Evolutionary conservation across 1,140 invertebrate genomes (phyloP).

Genomic region (Metaphire vulgaris): DNA sequence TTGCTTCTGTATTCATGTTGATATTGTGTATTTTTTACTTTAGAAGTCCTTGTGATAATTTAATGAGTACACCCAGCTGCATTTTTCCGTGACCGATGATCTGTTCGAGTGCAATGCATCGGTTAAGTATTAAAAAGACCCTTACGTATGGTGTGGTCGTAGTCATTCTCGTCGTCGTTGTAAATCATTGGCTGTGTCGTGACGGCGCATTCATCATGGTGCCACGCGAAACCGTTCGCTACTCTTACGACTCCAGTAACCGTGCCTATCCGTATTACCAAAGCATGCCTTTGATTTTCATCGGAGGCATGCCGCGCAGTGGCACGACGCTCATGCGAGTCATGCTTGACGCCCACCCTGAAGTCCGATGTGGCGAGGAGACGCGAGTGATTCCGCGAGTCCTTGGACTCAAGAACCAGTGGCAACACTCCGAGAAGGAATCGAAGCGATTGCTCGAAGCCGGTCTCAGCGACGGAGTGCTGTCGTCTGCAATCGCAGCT

Average conservation of each 20-base stretch:
- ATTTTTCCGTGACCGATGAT: too few species aligned
- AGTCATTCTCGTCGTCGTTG: neutral
- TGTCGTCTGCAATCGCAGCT: constrained; percentile 88
- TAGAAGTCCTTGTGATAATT: too few species aligned
- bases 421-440: constrained; percentile 32
- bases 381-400: constrained; percentile 65
- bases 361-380: constrained; percentile 83
- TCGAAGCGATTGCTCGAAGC: constrained; percentile 75
- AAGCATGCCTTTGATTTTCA: constrained; percentile 86
- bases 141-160: neutral
- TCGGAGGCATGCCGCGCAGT: constrained; percentile 88
- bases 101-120: neutral
- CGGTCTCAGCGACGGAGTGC: constrained; percentile 78
- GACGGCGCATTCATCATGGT: neutral
- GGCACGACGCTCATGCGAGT: constrained; percentile 92
- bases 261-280: constrained; percentile 53
- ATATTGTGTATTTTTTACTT: too few species aligned
- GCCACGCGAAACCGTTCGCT: neutral
- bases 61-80: too few species aligned
- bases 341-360: constrained; percentile 93
- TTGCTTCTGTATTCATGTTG: too few species aligned
- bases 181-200: neutral
- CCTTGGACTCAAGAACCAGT: constrained; percentile 30
- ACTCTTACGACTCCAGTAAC: neutral
- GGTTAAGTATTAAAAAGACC: neutral